These are phyloP conservation scores for Parazoanthus darwini DNA, from an alignment of 92 coral and sea anemone species.

Conservation along the genomic window DNA sequence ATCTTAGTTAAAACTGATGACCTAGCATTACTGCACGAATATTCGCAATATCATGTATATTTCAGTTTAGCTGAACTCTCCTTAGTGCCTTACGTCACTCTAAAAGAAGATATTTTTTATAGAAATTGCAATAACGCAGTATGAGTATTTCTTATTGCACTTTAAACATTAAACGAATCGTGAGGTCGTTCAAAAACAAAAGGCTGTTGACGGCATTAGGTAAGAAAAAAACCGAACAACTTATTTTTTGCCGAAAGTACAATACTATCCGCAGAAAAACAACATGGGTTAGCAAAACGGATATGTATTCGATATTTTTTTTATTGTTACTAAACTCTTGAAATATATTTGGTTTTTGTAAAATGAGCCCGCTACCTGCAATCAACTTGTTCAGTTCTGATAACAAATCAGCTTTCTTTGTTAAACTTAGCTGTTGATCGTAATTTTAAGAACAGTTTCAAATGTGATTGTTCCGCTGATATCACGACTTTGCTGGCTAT, in stretches of 20 bases:
- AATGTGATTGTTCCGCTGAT: too few relatives aligned
- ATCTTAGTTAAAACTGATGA: not conserved
- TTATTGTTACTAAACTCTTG: not conserved
- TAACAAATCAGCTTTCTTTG: too few relatives aligned
- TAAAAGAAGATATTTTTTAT: too few relatives aligned
- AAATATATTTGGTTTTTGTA: not conserved
- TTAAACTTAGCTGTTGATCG: too few relatives aligned
- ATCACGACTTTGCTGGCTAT: not conserved
- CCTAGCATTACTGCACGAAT: not conserved
- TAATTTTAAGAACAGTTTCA: too few relatives aligned
- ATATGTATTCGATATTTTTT: not conserved
- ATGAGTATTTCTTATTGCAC: not conserved
- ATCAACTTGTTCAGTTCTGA: not conserved
- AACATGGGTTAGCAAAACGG: not conserved
- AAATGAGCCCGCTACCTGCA: not conserved
- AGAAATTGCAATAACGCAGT: not conserved
- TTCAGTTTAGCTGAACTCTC: too few relatives aligned
- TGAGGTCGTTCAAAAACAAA: too few relatives aligned
- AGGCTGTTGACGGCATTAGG: not conserved
- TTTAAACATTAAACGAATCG: too few relatives aligned
- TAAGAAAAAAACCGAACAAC: not conserved
- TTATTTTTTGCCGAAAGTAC: not conserved
- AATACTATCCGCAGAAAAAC: not conserved
- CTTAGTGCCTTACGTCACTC: not conserved
- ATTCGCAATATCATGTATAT: not conserved